Evolutionary conservation across 1,140 invertebrate species (phyloP).

Genomic region (Papilio aristodemus): DNA sequence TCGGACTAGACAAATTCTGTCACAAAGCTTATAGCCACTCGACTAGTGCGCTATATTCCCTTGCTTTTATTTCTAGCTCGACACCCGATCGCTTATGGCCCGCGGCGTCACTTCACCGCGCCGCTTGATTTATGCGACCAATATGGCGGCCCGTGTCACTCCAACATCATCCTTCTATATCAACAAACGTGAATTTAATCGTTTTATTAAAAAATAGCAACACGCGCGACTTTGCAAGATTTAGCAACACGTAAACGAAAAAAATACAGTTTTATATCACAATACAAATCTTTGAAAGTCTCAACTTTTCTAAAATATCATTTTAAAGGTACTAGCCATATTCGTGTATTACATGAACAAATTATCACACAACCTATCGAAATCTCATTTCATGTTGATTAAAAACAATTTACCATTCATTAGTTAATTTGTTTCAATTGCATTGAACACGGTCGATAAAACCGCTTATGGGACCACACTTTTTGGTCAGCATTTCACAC

Average conservation of each 20-base stretch:
- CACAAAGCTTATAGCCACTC: slow-evolving; percentile 70
- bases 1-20: slow-evolving; percentile 65
- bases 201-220: neutral
- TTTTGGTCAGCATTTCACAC: slow-evolving; percentile 18
- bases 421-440: slow-evolving; percentile 23
- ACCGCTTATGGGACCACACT: slow-evolving; percentile 19
- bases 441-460: slow-evolving; percentile 4
- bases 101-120: slow-evolving; percentile 66
- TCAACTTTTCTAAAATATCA: too few species aligned
- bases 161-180: slow-evolving; percentile 68
- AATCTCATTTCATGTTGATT: slow-evolving; percentile 18
- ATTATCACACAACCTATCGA: neutral
- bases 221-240: too few species aligned
- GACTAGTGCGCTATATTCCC: slow-evolving; percentile 66
- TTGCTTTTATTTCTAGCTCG: slow-evolving; percentile 75
- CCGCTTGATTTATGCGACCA: slow-evolving; percentile 78
- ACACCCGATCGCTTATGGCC: slow-evolving; percentile 76
- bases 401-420: slow-evolving; percentile 19
- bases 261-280: too few species aligned
- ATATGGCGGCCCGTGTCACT: slow-evolving; percentile 75
- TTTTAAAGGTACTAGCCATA: too few species aligned
- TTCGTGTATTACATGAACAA: too few species aligned
- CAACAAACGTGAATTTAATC: slow-evolving; percentile 2
- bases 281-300: too few species aligned
- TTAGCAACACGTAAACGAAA: too few species aligned